These are phyloP conservation scores for Tinea pellionella DNA, from an alignment of 2,888 invertebrate species.

Conservation along the genomic window DNA sequence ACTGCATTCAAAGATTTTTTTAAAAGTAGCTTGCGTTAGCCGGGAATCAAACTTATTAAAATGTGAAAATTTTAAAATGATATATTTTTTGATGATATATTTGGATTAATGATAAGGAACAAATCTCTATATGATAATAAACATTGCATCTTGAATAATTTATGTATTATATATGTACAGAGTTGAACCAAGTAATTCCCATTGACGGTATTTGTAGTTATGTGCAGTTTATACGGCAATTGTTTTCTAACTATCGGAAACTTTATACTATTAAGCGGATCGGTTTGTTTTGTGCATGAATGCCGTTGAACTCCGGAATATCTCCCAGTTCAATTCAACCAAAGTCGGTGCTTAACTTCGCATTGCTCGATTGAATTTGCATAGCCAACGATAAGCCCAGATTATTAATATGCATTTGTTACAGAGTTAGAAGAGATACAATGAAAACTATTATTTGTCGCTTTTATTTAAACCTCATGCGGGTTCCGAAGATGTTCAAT, in stretches of 20 bases:
- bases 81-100: too few species aligned
- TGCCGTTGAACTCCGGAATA: background rate
- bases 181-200: constrained; percentile 5
- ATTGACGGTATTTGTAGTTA: constrained; percentile 2
- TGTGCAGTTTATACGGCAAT: background rate
- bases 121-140: too few species aligned
- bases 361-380: constrained; percentile 44
- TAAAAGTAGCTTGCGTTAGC: too few species aligned
- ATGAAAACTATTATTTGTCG: background rate
- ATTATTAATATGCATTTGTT: constrained; percentile 11
- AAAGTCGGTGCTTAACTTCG: constrained; percentile 34
- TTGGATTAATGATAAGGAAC: too few species aligned
- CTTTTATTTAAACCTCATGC: too few species aligned
- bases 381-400: constrained; percentile 25
- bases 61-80: too few species aligned
- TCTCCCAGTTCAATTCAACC: constrained; percentile 14
- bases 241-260: constrained; percentile 11
- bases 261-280: constrained; percentile 12
- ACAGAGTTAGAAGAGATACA: background rate
- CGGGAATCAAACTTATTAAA: too few species aligned
- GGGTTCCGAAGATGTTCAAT: too few species aligned
- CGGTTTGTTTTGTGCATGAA: constrained; percentile 5
- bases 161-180: too few species aligned
- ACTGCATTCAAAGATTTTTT: too few species aligned
- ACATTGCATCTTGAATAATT: too few species aligned